Evolutionary conservation across 2,888 invertebrate genomes (phyloP).

Genomic region (Epinotia nisella): DNA sequence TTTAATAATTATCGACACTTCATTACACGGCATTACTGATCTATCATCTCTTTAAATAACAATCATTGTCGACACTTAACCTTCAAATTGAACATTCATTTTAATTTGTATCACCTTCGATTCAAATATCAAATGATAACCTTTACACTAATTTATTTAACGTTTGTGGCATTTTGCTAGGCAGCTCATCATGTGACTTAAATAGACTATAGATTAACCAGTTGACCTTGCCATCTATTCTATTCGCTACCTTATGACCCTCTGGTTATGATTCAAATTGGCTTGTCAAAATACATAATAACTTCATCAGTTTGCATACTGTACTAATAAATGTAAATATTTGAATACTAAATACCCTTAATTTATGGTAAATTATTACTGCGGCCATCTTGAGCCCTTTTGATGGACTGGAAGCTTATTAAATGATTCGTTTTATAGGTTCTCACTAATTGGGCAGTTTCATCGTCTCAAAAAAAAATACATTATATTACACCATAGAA

Average conservation of each 20-base stretch:
- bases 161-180: slow-evolving; percentile 22
- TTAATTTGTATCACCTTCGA: slow-evolving; percentile 28
- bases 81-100: slow-evolving; percentile 25
- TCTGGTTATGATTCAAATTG: background rate
- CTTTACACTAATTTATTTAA: slow-evolving; percentile 36
- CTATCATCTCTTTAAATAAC: slow-evolving; percentile 4
- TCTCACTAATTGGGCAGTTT: no score
- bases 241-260: background rate
- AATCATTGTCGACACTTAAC: slow-evolving; percentile 2
- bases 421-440: background rate
- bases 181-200: slow-evolving; percentile 11
- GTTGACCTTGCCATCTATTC: slow-evolving; percentile 20
- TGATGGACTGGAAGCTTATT: background rate
- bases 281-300: background rate
- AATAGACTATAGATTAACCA: slow-evolving; percentile 30
- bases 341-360: background rate
- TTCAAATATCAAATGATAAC: slow-evolving; percentile 41
- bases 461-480: no score
- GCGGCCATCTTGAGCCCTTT: background rate
- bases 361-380: slow-evolving; percentile 3
- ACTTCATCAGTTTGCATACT: slow-evolving; percentile 5
- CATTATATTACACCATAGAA: no score
- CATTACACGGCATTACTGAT: slow-evolving; percentile 22
- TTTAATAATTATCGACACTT: background rate
- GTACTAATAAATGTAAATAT: slow-evolving; percentile 8